Base-by-base conservation (phyloP, 2,888 invertebrate species). In the Cephonodes hylas region DNA sequence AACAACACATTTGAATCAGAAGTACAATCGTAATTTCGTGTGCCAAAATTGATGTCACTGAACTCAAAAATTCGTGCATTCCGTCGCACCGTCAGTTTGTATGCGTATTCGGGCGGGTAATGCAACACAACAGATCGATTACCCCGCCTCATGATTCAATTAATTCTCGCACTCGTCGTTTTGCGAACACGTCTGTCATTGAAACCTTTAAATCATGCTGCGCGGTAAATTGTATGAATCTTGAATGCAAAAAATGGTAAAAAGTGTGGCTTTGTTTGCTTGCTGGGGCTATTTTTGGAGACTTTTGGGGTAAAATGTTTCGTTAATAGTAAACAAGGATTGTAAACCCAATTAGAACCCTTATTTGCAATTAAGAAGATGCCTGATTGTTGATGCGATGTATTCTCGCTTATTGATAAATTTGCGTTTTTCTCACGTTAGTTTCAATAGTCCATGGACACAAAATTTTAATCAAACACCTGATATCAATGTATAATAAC, bases 131-230 rank as follows among this genome's bases (percentile, higher is more conserved):
- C 60, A 53, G 60, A 53, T 53, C 60, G 60, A 60, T 60, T 38
- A 48, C 60, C 18, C 10, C 20, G 23, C 27, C 42, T 53, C 42
- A 60, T 42, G 53, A 60, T 42, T 60, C 48, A 60, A 60, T 60
- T 60, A 60, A 60, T 25, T 53, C 25, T 88, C 88, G 89, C 90
- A 88, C 81, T 79, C 77, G 80, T 53, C 10, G 18, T 82, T 84
- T 84, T 83, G 77, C 74, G 71, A 72, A 27, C 18, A 27, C 18
- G 31, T 53, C 31, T 31, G 53, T 18, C 31, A 53, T 27, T 48
- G 48, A 3, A 48, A 13, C 27, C 25, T 27, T 22, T 44, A 38
- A 38, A 38, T n/a, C n/a, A 38, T 38, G n/a, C n/a, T 38, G 38
- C 5, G 38, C n/a, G 38, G 13, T 38, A n/a, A 34, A 34, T n/a